A percentile compares a stretch with the other conserved stretches of the same genome.
Conservation (phyloP, 1,140 invertebrate species). For the Aphaenogaster rudis region DNA sequence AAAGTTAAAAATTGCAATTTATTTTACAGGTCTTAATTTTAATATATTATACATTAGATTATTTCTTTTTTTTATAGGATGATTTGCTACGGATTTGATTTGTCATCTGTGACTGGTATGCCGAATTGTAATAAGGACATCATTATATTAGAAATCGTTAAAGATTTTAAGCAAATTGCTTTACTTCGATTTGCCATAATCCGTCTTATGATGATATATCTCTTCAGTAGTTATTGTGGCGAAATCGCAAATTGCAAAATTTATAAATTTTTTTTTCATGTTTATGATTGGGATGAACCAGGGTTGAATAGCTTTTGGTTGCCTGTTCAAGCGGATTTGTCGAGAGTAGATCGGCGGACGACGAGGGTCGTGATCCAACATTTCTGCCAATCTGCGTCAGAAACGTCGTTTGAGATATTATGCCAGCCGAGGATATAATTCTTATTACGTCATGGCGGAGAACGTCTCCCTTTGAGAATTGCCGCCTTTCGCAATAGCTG, state of each 20-base stretch:
- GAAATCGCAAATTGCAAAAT: background rate
- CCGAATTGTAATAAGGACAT: background rate
- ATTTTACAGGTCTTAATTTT: background rate
- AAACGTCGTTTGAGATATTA: slow-evolving; percentile 67
- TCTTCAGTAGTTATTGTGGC: background rate
- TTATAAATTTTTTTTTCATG: slow-evolving; percentile 2
- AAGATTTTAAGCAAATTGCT: background rate
- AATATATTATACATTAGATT: background rate
- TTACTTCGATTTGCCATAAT: background rate
- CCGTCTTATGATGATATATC: background rate
- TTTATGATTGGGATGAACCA: background rate
- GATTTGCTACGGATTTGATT: background rate
- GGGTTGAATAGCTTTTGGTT: background rate
- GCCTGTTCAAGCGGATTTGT: slow-evolving; percentile 19
- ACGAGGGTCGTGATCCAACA: slow-evolving; percentile 47
- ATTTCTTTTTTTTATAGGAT: background rate
- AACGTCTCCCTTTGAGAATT: slow-evolving; percentile 70
- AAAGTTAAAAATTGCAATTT: background rate
- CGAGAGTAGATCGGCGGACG: slow-evolving; percentile 6
- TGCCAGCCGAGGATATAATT: slow-evolving; percentile 71
- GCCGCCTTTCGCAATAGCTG: slow-evolving; percentile 69
- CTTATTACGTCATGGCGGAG: slow-evolving; percentile 71
- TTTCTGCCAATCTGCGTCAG: slow-evolving; percentile 67
- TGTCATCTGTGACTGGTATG: background rate
- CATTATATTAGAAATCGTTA: background rate